phyloP scores from a whole-genome alignment of 1,140 invertebrate species.

The Tetragnatha versicolor region DNA sequence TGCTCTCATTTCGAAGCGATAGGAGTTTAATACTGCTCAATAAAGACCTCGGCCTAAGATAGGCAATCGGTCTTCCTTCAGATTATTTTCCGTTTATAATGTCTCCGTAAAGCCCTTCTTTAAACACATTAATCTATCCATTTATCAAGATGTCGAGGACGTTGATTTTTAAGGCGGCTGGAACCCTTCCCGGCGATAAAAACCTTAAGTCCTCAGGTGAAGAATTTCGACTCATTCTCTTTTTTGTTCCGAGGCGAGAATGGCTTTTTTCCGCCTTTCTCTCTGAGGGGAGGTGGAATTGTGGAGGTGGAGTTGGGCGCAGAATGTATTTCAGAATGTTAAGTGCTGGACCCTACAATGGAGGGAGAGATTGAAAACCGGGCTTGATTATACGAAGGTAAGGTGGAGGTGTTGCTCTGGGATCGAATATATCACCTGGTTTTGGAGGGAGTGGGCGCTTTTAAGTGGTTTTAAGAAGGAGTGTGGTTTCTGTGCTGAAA shows the following conservation, averaged over 20 bases:
- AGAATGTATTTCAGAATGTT: constrained; percentile 29
- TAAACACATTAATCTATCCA: constrained; percentile 55
- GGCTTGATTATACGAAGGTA: constrained; percentile 22
- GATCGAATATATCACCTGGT: neutral
- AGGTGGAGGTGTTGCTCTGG: neutral
- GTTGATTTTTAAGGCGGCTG: constrained; percentile 53
- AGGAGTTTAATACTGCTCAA: constrained; percentile 53
- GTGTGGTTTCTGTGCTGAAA: too few species aligned
- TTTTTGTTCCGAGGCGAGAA: neutral
- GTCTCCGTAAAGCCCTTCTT: constrained; percentile 53
- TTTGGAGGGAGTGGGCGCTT: neutral
- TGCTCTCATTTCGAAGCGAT: constrained; percentile 41
- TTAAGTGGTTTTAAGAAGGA: neutral
- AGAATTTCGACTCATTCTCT: constrained; percentile 43
- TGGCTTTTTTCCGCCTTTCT: constrained; percentile 15
- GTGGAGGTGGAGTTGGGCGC: constrained; percentile 18
- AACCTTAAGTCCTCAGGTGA: constrained; percentile 51
- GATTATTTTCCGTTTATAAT: constrained; percentile 56
- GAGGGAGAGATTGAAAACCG: neutral
- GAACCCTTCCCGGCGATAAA: constrained; percentile 50
- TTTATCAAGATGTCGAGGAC: constrained; percentile 53
- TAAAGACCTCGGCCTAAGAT: constrained; percentile 51
- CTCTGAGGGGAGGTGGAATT: constrained; percentile 25
- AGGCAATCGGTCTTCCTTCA: constrained; percentile 53
- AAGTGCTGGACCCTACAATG: constrained; percentile 6